phyloP scores from a whole-genome alignment of 92 coral and sea anemone species.

The Porites evermanni region DNA sequence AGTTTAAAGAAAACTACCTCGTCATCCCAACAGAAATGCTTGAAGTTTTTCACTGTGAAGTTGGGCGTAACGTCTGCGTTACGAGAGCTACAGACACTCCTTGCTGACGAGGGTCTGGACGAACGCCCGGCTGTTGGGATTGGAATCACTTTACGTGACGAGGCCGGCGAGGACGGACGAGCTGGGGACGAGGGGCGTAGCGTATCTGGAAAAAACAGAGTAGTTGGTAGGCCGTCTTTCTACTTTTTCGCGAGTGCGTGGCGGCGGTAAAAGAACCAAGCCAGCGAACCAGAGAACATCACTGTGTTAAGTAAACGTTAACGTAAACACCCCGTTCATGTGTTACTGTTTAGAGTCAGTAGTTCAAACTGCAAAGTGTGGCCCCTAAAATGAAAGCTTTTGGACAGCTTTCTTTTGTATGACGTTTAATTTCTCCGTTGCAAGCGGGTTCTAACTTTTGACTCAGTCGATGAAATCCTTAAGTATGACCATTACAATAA shows the following conservation, averaged over 20 bases:
- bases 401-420: no score
- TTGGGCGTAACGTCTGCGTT: constrained; percentile 46
- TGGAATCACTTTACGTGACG: constrained; percentile 68
- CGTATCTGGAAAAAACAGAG: constrained; percentile 1
- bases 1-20: constrained; percentile 63
- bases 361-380: no score
- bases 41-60: constrained; percentile 88
- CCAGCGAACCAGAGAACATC: no score
- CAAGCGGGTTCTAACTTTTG: no score
- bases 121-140: constrained; percentile 87
- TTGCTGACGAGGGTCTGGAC: constrained; percentile 88
- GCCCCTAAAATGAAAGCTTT: no score
- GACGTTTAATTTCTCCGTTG: no score
- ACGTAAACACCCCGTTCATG: no score
- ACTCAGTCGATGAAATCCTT: not conserved
- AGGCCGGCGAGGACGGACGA: constrained; percentile 65
- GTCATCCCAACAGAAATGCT: constrained; percentile 95
- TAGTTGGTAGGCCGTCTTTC: no score
- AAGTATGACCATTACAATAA: not conserved
- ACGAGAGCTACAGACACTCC: constrained; percentile 51
- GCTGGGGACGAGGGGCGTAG: constrained; percentile 75
- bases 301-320: no score
- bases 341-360: no score
- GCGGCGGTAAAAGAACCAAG: no score
- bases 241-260: no score